These are phyloP conservation scores for Gymnocephalus cernua DNA, from an alignment of 2,113 vertebrate species.

Conservation along the genomic window DNA sequence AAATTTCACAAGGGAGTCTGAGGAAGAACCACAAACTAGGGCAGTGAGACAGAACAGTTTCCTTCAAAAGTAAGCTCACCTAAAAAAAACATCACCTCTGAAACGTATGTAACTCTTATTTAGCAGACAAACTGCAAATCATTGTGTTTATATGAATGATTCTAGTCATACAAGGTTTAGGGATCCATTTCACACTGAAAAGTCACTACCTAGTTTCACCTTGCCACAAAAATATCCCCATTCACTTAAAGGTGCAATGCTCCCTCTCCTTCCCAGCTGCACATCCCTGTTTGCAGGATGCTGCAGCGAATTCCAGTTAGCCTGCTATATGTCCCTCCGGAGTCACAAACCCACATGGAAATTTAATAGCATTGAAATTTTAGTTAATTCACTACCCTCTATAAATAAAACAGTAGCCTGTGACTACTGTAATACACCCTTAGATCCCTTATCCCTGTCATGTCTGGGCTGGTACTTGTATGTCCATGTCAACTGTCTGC, in stretches of 20 bases:
- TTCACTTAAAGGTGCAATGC: constrained; percentile 54
- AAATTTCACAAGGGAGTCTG: constrained; percentile 66
- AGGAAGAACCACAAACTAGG: constrained; percentile 57
- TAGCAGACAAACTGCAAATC: not conserved
- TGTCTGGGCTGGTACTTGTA: not conserved
- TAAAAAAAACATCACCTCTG: constrained; percentile 15
- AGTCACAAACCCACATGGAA: constrained; percentile 3
- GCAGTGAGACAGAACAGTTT: constrained; percentile 60
- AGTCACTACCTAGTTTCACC: constrained; percentile 61
- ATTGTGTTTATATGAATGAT: constrained; percentile 23
- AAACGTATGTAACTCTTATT: constrained; percentile 4
- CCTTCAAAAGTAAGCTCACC: constrained; percentile 54
- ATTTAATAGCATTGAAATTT: not conserved
- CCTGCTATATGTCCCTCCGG: not conserved
- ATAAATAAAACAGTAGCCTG: not conserved
- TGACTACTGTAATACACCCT: not conserved
- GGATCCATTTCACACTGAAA: constrained; percentile 46
- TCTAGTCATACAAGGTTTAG: constrained; percentile 1
- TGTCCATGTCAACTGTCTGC: constrained; percentile 14
- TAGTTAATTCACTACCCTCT: not conserved
- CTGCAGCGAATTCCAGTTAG: constrained; percentile 46
- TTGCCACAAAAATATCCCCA: constrained; percentile 57
- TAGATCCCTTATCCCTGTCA: not conserved
- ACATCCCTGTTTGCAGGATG: constrained; percentile 47
- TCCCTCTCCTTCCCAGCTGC: constrained; percentile 31